A percentile compares a stretch with the other conserved stretches of the same genome.
phyloP scores from a whole-genome alignment of 2,888 invertebrate species.

The Hofmannophila pseudospretella region DNA sequence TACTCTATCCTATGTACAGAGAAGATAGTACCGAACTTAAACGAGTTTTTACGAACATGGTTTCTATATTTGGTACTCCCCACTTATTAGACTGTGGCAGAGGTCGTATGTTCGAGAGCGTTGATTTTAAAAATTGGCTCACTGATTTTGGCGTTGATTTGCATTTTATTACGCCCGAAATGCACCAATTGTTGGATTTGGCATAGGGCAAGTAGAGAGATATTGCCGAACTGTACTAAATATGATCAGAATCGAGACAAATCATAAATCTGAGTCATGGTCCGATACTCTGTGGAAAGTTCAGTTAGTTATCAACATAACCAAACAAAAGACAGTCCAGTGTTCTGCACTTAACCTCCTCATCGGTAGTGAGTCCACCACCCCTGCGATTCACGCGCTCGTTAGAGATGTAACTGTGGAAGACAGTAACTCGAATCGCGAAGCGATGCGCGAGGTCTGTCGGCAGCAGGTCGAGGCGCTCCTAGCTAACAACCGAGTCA shows the following conservation, averaged over 20 bases:
- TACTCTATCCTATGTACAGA: too few species aligned
- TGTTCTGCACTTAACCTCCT: too few species aligned
- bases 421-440: neutral
- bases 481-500: neutral
- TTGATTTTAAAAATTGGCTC: slow-evolving; percentile 15
- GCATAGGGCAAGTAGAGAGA: slow-evolving; percentile 17
- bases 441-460: neutral
- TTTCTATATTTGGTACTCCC: neutral
- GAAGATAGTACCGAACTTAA: too few species aligned
- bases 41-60: too few species aligned
- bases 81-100: neutral
- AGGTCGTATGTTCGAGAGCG: slow-evolving; percentile 4
- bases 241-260: slow-evolving; percentile 11
- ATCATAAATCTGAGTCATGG: slow-evolving; percentile 19
- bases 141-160: slow-evolving; percentile 9
- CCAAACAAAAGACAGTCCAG: too few species aligned
- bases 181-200: slow-evolving; percentile 12
- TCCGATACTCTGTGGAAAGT: slow-evolving; percentile 18
- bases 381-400: neutral
- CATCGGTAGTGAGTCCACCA: too few species aligned
- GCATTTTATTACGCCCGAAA: slow-evolving; percentile 16
- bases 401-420: neutral
- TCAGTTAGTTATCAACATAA: too few species aligned
- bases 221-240: slow-evolving; percentile 18
- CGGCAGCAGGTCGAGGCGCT: neutral